These are phyloP conservation scores for Chlorocebus sabaeus DNA, from an alignment of 2,113 vertebrate genomes.

Conservation along the genomic window DNA sequence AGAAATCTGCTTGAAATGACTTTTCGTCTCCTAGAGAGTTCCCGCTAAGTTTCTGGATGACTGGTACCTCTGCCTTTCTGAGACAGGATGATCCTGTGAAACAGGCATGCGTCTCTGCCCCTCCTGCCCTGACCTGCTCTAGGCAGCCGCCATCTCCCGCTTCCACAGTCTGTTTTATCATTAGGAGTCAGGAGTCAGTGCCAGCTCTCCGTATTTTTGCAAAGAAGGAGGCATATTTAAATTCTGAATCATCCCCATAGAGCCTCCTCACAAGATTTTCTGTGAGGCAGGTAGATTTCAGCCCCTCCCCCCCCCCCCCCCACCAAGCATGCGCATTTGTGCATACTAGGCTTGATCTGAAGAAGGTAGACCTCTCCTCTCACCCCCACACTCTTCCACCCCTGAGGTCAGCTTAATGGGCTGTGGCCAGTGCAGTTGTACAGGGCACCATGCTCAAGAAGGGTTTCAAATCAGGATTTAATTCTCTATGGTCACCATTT, in stretches of 20 bases:
- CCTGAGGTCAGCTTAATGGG: neutral
- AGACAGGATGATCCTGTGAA: neutral
- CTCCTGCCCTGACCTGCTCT: too few species aligned
- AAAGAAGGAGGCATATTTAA: neutral
- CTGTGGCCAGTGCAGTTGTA: fast-evolving
- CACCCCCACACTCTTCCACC: neutral
- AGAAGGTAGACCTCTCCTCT: neutral
- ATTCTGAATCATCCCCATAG: neutral
- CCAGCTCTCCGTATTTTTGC: neutral
- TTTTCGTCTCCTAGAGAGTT: neutral
- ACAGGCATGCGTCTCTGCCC: too few species aligned
- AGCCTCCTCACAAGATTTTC: neutral
- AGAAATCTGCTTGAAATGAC: neutral
- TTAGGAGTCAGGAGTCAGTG: neutral
- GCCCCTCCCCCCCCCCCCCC: neutral
- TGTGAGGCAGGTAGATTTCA: neutral
- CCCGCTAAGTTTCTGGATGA: neutral
- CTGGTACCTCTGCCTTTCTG: neutral
- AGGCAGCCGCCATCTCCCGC: neutral
- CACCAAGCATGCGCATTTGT: neutral
- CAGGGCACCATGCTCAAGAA: neutral
- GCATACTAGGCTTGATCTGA: neutral
- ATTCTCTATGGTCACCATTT: fast-evolving
- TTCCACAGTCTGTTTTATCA: neutral
- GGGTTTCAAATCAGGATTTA: fast-evolving